A percentile compares a stretch with the other conserved stretches of the same genome.
phyloP scores from a whole-genome alignment of 2,113 vertebrate genomes.

The Rhizomys pruinosus region DNA sequence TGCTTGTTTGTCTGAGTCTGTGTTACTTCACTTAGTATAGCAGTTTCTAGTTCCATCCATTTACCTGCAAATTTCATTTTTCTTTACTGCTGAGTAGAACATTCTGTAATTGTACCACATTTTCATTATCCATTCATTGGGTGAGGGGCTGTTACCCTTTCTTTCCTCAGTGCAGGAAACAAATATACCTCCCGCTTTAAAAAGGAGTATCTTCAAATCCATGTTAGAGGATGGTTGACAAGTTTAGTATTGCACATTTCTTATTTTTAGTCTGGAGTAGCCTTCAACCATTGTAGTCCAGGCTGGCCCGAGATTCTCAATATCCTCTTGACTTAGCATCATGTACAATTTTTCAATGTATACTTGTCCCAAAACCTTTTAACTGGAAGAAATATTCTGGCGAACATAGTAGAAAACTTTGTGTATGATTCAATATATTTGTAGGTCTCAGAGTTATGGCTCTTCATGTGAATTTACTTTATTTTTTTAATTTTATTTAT shows the following conservation, averaged over 20 bases:
- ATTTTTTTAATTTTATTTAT: too few species aligned
- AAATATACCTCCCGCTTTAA: neutral
- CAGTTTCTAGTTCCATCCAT: too few species aligned
- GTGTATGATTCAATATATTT: neutral
- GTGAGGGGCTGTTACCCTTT: too few species aligned
- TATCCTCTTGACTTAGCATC: neutral
- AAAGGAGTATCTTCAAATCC: neutral
- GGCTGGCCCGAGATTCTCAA: neutral
- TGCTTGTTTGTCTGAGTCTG: too few species aligned
- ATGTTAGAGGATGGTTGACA: neutral
- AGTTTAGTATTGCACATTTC: neutral
- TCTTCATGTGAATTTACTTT: neutral
- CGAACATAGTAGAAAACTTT: neutral
- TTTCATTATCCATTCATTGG: too few species aligned
- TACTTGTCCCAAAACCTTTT: neutral
- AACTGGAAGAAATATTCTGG: neutral
- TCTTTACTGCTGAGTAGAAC: too few species aligned
- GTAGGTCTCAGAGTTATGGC: neutral
- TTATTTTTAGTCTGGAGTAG: neutral
- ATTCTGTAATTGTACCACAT: too few species aligned
- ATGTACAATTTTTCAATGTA: neutral
- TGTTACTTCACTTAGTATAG: too few species aligned
- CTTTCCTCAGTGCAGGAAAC: neutral
- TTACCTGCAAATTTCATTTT: too few species aligned
- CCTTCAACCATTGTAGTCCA: neutral